A percentile compares a stretch with the other conserved stretches of the same genome.
Conservation (phyloP, 1,140 invertebrate genomes). For the Pogonomyrmex barbatus region DNA sequence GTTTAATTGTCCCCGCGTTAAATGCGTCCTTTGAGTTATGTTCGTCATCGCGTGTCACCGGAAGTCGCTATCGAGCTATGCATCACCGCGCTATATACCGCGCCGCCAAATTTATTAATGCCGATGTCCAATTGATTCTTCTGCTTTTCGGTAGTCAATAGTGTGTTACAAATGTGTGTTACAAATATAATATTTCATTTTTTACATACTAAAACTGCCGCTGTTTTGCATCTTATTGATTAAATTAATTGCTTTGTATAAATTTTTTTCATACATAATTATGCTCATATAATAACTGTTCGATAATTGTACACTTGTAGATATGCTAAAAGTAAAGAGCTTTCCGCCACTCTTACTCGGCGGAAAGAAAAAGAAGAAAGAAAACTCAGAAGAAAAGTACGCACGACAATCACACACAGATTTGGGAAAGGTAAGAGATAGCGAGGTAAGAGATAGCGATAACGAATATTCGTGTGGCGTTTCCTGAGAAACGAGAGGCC, state of each 20-base stretch:
- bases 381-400: background rate
- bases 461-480: background rate
- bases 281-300: background rate
- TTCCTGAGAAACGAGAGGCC: constrained; percentile 79
- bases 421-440: too few relatives aligned
- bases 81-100: constrained; percentile 10
- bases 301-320: background rate
- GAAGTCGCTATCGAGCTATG: constrained; percentile 64
- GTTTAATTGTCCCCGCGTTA: constrained; percentile 81
- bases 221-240: background rate
- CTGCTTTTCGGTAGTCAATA: background rate
- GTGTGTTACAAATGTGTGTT: constrained; percentile 38
- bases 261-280: too few relatives aligned
- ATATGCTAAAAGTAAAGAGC: background rate
- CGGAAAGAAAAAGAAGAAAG: background rate
- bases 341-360: too few relatives aligned
- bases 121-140: constrained; percentile 49
- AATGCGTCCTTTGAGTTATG: constrained; percentile 77
- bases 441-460: background rate
- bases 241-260: background rate
- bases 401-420: background rate
- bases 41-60: constrained; percentile 70
- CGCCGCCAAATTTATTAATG: constrained; percentile 65
- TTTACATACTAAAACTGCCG: background rate
- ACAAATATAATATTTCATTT: constrained; percentile 20